Base-by-base conservation (phyloP, 2,888 invertebrate species). In the Parapristionchus giblindavisi region DNA sequence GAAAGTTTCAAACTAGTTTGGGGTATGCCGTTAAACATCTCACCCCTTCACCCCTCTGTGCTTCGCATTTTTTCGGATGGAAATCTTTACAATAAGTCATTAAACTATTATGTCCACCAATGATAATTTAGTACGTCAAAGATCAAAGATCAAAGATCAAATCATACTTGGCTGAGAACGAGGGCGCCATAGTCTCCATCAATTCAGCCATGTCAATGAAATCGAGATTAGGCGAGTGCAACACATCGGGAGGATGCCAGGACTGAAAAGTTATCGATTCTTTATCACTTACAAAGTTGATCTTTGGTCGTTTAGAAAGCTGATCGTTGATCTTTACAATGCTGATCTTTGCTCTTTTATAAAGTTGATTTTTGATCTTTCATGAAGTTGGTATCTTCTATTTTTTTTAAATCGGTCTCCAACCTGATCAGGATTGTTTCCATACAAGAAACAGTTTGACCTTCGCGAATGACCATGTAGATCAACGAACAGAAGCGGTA, bases 381-480 rank as follows among this genome's bases (percentile, higher is more conserved):
- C n/a, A n/a, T n/a, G n/a, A n/a, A n/a, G n/a, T n/a, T n/a, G n/a
- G n/a, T n/a, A n/a, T n/a, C n/a, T n/a, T n/a, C n/a, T n/a, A n/a
- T n/a, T n/a, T n/a, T n/a, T n/a, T n/a, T n/a, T 1, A 6, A 38
- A 40, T 40, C 58, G 43, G 54, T 43, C 34, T 61, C 61, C 61
- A 38, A 73, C 73, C 73, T 84, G 82, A 60, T 83, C 81, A 21
- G 90, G 89, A 84, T 89, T 93, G 89, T 97, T 97, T 83, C 97
- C 97, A 88, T 96, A 98, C 87, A 96, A 93, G 89, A 98, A 98
- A 86, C 96, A 93, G 89, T 97, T 97, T 90, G 96, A 80, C 89
- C 93, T 93, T 80, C 96, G 91, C 34, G 96, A 96, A 90, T 98
- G 97, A 48, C 95, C 95, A 89, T 96, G 96, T 85, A 95, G 91